A percentile compares a stretch with the other conserved stretches of the same genome.
These are phyloP conservation scores for Ictidomys tridecemlineatus DNA, from an alignment of 2,113 vertebrate genomes.

Conservation along the genomic window DNA sequence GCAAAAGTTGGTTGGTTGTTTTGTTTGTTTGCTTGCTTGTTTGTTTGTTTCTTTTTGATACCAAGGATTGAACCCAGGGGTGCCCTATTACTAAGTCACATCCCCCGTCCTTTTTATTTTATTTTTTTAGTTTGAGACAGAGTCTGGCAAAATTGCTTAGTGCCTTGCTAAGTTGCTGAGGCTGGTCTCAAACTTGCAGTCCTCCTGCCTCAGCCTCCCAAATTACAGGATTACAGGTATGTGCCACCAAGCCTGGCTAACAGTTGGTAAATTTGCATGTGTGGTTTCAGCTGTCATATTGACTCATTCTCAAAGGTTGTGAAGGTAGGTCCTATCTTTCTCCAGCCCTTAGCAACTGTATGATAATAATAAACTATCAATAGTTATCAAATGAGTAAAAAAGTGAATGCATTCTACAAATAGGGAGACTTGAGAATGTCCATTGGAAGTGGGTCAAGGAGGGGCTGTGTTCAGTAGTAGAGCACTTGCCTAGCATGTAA, in stretches of 20 bases:
- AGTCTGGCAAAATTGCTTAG: too few relatives aligned
- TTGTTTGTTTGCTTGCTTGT: not conserved
- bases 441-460: not conserved
- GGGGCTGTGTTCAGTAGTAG: too few relatives aligned
- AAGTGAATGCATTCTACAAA: slow-evolving; percentile 38
- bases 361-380: not conserved
- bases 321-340: not conserved
- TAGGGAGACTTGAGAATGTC: slow-evolving; percentile 51
- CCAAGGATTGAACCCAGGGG: too few relatives aligned
- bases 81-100: too few relatives aligned
- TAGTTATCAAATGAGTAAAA: slow-evolving; percentile 57
- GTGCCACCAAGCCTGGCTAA: not conserved
- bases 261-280: slow-evolving; percentile 58
- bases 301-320: slow-evolving; percentile 54
- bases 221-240: too few relatives aligned
- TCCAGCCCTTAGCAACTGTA: not conserved
- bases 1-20: not conserved
- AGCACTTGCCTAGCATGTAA: too few relatives aligned
- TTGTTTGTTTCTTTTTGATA: too few relatives aligned
- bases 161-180: too few relatives aligned
- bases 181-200: too few relatives aligned
- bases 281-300: slow-evolving; percentile 36
- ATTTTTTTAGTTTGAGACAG: too few relatives aligned
- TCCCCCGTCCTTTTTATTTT: too few relatives aligned
- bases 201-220: too few relatives aligned